These are phyloP conservation scores for Eristalis arbustorum DNA, from an alignment of 2,888 invertebrate genomes.

Conservation along the genomic window DNA sequence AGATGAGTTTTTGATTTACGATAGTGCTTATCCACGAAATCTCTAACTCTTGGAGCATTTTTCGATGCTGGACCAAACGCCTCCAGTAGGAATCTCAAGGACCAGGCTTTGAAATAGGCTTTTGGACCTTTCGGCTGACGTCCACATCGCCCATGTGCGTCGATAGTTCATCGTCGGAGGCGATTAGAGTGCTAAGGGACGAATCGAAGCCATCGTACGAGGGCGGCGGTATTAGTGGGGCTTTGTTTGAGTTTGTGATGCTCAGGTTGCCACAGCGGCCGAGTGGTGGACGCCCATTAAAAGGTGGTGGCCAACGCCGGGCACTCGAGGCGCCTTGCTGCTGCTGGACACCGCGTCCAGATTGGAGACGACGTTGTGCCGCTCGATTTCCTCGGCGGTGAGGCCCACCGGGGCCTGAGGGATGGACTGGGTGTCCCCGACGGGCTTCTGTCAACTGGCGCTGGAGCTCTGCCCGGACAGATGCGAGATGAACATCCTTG, in stretches of 20 bases:
- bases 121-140: conserved; percentile 89
- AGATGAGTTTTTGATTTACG: no score
- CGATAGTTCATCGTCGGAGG: conserved; percentile 94
- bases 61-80: no score
- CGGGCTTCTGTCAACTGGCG: conserved; percentile 87
- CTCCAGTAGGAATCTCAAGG: no score
- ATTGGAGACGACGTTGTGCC: conserved; percentile 94
- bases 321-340: conserved; percentile 88
- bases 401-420: conserved; percentile 90
- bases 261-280: conserved; percentile 83
- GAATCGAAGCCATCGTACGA: conserved; percentile 96
- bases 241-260: conserved; percentile 82
- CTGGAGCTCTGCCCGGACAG: conserved; percentile 92
- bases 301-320: conserved; percentile 85
- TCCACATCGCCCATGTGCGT: conserved; percentile 91
- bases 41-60: no score
- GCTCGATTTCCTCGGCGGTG: conserved; percentile 95
- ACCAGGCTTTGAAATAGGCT: no score
- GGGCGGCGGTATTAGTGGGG: conserved; percentile 86
- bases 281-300: conserved; percentile 88
- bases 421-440: conserved; percentile 85
- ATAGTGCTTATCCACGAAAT: no score
- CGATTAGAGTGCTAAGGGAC: conserved; percentile 94
- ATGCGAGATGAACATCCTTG: conserved; percentile 95
- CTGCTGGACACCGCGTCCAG: conserved; percentile 96